Evolutionary conservation across 2,888 invertebrate genomes (phyloP), one percentile per base, ranked within the genome.

Genomic region (Enchytraeus crypticus): DNA sequence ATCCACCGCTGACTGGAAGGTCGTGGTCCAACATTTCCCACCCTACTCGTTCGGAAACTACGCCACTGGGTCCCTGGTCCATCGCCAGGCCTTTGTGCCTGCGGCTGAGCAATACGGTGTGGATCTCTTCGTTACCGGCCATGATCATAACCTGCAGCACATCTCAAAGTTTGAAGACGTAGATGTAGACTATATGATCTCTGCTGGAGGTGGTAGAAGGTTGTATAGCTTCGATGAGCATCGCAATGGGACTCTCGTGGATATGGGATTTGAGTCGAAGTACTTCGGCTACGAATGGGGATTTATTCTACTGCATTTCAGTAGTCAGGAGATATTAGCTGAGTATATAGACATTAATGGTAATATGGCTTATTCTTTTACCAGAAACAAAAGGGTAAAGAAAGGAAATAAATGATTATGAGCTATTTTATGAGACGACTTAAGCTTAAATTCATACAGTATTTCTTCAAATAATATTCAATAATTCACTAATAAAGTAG

Each of bases 81-180:
- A 54, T 1, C 5, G 33, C 1, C 30, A 61, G 0, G n/a, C 30
- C 5, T 4, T 63, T 14, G 55, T 55, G 3, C 63, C 63, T n/a
- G 46, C 51, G 14, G 18, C 43, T 23, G 57, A 61, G 34, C 26
- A 61, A 21, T 56, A 33, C 21, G 51, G 51, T 23, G 63, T 57
- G 21, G 59, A 63, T 29, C 30, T 61, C 3, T 58, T 23, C 38
- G 29, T 64, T 23, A 34, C 51, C 18, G 65, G 64, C 3, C 60
- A 64, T 56, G 64, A 64, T 49, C 64, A 64, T 54, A 53, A 56
- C 54, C 47, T 63, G 53, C 55, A 45, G 8, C 27, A 57, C 27
- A 57, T 45, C 4, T 27, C 45, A 4, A 45, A 45, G n/a, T 21
- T 29, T 5, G 47, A 34, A 32, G 32, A 29, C n/a, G 4, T 23